A percentile compares a stretch with the other conserved stretches of the same genome.
These are phyloP conservation scores for Quadroppia sp. DNA, from an alignment of 2,888 invertebrate species.

Conservation along the genomic window DNA sequence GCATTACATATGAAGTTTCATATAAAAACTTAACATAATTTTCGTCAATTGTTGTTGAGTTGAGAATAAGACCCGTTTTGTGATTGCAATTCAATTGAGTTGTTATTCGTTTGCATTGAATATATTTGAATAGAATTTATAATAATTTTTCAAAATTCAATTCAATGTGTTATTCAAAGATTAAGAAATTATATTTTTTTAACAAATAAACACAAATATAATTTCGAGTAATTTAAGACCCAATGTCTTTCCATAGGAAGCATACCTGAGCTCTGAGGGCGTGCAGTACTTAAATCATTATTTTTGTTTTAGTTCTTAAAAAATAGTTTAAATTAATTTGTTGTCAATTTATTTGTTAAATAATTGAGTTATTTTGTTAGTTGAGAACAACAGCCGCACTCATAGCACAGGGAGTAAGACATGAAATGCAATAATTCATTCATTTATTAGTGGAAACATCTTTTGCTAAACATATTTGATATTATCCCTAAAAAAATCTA, in stretches of 20 bases:
- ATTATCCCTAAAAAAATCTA: background rate
- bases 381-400: background rate
- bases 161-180: background rate
- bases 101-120: no score
- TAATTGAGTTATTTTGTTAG: slow-evolving; percentile 15
- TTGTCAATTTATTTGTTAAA: slow-evolving; percentile 22
- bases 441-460: background rate
- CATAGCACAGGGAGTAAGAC: background rate
- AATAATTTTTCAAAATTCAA: background rate
- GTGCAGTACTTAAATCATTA: slow-evolving; percentile 4
- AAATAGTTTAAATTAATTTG: slow-evolving; percentile 17
- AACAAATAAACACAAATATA: background rate
- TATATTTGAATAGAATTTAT: slow-evolving; percentile 1
- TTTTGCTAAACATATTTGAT: background rate
- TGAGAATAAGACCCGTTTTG: background rate
- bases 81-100: background rate
- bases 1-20: no score
- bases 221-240: no score
- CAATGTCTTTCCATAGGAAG: background rate
- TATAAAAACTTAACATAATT: no score
- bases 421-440: slow-evolving; percentile 14
- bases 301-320: background rate
- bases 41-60: no score
- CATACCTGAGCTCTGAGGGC: background rate
- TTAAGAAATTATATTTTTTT: slow-evolving; percentile 8